Base-by-base conservation (phyloP, 2,797 vertebrate genomes). In the Rhadinocentrus ornatus region DNA sequence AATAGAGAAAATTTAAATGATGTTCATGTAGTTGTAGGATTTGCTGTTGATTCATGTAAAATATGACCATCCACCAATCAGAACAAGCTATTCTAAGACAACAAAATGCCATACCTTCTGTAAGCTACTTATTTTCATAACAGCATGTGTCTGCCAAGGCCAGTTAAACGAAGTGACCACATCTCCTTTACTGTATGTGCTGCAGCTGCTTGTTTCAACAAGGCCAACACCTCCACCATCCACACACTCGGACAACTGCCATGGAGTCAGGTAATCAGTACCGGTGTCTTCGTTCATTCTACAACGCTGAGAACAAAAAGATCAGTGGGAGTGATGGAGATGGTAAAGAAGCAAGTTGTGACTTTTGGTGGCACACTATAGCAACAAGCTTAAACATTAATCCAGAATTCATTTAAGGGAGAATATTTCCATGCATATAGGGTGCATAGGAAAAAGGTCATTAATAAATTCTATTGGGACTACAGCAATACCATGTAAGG, bases 221-320 rank as follows among this genome's bases (percentile, higher is more conserved):
- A 96, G 67, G 2, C 97, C 98, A 1, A 99, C 55, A 3, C 98
- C 97, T 26, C 96, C 96, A 7, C 98, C 97, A 3, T 97, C 96
- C 64, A 92, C 86, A 46, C 95, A 93, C 64, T 95, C 92, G 0
- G 91, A 92, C 34, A 97, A 84, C 82, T 91, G 92, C 97, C 97
- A 99, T 0, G 98, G 91, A 18, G 52, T 69, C 80, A 98, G 57
- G 72, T 98, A 99, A 16, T 96, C 96, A 0, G 89, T 69, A 1
- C 95, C 96, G 0, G 95, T 93, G 69, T 96, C 95, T 72, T 98
- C 96, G 22, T 99, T 99, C 97, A 99, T 96, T 52, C 95, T 93
- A 89, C 96, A 99, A 26, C 96, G 93, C 98, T 99, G 62, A n/a
- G 8, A 48, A 4, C 15, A 34, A 66, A 37, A 2, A 31, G 13